Conservation (phyloP, 2,888 invertebrate genomes). For the Pseudococcus jackbeardsleyi region DNA sequence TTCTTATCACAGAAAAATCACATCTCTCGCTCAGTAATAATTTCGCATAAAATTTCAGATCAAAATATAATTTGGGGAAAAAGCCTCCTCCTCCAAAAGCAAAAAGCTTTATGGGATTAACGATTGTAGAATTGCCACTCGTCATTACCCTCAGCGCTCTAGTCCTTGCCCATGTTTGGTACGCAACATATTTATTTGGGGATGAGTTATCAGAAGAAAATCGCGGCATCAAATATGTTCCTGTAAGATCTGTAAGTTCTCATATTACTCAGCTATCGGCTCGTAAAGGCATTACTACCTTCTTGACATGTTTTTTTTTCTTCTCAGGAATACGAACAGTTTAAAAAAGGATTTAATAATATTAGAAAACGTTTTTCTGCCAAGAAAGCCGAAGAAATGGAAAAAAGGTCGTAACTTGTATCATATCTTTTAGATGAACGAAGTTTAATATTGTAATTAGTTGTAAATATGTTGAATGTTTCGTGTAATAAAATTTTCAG, state of each 20-base stretch:
- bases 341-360: not conserved
- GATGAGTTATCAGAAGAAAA: conserved; percentile 14
- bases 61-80: not conserved
- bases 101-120: not conserved
- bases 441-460: not conserved
- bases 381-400: not conserved
- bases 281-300: not conserved
- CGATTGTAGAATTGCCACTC: not conserved
- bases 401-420: not conserved
- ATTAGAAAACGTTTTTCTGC: not conserved
- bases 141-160: not conserved
- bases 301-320: not conserved
- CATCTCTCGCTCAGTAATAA: not conserved
- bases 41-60: not conserved
- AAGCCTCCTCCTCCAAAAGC: not conserved
- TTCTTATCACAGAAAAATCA: too few relatives aligned
- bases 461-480: conserved; percentile 1
- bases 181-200: not conserved
- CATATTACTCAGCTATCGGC: not conserved
- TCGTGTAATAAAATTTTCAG: not conserved
- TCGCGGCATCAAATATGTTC: not conserved
- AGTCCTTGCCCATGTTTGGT: not conserved
- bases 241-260: not conserved
- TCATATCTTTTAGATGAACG: not conserved
- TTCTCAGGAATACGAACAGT: not conserved